Evolutionary conservation across 2,797 vertebrate genomes (phyloP).

Genomic region (Sylvia borin): DNA sequence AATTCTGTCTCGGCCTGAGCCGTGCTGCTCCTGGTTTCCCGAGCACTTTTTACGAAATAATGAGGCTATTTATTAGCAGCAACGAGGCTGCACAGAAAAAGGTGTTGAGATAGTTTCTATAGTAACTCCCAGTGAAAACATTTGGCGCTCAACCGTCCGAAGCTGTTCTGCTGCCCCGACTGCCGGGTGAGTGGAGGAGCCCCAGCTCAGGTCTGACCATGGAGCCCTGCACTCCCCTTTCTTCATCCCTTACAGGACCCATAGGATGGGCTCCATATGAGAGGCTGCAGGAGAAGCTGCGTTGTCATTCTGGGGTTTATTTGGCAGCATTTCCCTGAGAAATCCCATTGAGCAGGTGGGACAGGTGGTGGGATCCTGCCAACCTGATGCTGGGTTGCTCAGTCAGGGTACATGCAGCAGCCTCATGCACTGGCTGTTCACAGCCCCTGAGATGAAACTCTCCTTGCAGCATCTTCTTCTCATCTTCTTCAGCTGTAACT

Average conservation of each 20-base stretch:
- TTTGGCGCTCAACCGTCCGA: background rate
- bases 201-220: accelerated
- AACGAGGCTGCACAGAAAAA: constrained; percentile 40
- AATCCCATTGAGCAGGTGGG: accelerated
- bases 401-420: accelerated
- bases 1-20: constrained; percentile 61
- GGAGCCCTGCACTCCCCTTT: accelerated
- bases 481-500: background rate
- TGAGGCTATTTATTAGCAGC: constrained; percentile 77
- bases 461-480: background rate
- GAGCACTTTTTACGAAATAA: constrained; percentile 73
- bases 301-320: background rate
- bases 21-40: constrained; percentile 56
- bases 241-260: background rate
- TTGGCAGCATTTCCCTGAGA: background rate
- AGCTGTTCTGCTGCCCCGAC: background rate
- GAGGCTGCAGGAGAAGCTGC: background rate
- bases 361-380: background rate
- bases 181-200: accelerated
- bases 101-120: constrained; percentile 67
- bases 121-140: constrained; percentile 48
- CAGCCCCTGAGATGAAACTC: accelerated
- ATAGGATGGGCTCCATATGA: accelerated
- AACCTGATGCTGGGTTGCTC: accelerated
- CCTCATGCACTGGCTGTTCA: accelerated